Evolutionary conservation across 1,140 invertebrate species (phyloP).

Genomic region (Cotesia glomerata): DNA sequence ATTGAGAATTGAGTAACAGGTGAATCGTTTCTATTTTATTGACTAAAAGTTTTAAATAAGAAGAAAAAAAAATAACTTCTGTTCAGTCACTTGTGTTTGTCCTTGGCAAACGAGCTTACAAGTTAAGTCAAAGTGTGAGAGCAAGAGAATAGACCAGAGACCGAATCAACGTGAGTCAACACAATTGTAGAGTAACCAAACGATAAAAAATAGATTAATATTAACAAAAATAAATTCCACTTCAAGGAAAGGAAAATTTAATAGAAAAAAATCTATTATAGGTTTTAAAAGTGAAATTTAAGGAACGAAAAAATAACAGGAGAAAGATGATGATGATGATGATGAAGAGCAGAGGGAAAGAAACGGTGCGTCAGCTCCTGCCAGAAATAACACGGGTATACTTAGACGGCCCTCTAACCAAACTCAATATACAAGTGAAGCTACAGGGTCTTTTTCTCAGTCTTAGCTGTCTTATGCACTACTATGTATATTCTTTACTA

Average conservation of each 20-base stretch:
- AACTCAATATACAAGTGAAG: conserved; percentile 34
- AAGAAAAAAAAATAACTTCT: neutral
- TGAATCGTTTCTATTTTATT: conserved; percentile 11
- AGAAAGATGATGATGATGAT: conserved; percentile 24
- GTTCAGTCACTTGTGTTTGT: conserved; percentile 1
- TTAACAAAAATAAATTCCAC: neutral
- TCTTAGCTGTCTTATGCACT: neutral
- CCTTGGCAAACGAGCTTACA: conserved; percentile 2
- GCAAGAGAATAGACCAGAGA: neutral
- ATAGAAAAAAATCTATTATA: too few relatives aligned
- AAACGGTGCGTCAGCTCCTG: conserved; percentile 59
- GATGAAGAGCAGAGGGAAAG: conserved; percentile 33
- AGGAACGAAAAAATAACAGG: conserved; percentile 23
- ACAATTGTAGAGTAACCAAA: neutral
- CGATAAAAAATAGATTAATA: neutral
- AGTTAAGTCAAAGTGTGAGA: neutral
- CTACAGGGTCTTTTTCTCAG: neutral
- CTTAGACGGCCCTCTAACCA: conserved; percentile 60
- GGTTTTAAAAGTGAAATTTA: neutral
- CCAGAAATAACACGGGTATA: conserved; percentile 63
- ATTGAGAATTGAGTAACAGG: conserved; percentile 20
- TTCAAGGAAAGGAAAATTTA: too few relatives aligned
- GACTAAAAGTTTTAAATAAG: neutral
- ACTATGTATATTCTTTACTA: neutral
- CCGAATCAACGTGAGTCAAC: conserved; percentile 2